Evolutionary conservation across 2,113 vertebrate species (phyloP), one percentile per base, ranked within the genome.

Genomic region (Gallinago undulata): DNA sequence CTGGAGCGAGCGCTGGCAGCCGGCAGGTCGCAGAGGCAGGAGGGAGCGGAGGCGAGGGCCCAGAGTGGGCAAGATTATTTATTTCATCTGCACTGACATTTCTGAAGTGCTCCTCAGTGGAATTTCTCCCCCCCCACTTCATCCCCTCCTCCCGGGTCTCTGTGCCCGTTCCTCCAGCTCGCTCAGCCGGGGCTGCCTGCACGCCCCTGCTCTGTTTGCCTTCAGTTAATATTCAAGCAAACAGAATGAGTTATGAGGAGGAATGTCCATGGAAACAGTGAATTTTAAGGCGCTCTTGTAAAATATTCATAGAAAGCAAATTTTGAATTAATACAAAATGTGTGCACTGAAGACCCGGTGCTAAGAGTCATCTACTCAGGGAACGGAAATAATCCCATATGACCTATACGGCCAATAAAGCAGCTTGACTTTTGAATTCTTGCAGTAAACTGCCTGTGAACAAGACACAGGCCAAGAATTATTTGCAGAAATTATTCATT

Each of bases 231-330:
- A 84, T 76, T 95, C 83, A 43, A 90, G 93, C 94, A 90, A 96
- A 94, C 84, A 94, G 86, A 90, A 78, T 31, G 92, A 94, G 82
- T 86, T 96, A 91, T 37, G 87, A 85, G 90, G 88, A 93, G 89
- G 89, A 96, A 97, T 89, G 79, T 70, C 94, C 89, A 78, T 84
- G 90, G 92, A 94, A 96, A 92, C 94, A 96, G 92, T 84, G 90
- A 93, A 89, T 96, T 94, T 93, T 95, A 95, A 92, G 92, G 84
- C 74, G 53, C 67, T 93, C 96, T 95, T 95, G 94, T 95, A 96
- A 96, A 97, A 96, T 97, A 96, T 96, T 96, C 94, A 97, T 96
- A 95, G 94, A 97, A 96, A 96, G 94, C 92, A 96, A 96, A 95
- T 95, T 96, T 59, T 94, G 96, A 97, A 96, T 96, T 96, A 96